Evolutionary conservation across 2,113 vertebrate genomes (phyloP).

Genomic region (Bostrychus sinensis): DNA sequence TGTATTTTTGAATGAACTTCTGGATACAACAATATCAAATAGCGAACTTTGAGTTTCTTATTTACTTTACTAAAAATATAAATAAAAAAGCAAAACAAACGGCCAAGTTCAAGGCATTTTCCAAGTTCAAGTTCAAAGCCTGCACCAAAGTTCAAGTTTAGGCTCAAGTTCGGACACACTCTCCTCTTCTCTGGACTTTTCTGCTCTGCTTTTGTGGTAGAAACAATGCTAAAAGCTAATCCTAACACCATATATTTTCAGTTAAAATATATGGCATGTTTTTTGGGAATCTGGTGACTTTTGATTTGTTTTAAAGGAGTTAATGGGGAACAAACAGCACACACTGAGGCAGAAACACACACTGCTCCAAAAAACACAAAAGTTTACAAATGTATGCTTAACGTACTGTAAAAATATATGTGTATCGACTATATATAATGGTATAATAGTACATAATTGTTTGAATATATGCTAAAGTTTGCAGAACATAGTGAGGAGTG

Average conservation of each 20-base stretch:
- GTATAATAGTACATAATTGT: no score
- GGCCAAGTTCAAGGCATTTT: neutral
- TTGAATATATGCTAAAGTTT: neutral
- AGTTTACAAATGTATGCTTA: no score
- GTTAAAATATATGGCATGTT: neutral
- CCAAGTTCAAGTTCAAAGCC: conserved; percentile 35
- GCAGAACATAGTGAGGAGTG: neutral
- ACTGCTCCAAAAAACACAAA: neutral
- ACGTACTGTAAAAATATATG: no score
- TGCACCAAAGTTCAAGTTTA: conserved; percentile 37
- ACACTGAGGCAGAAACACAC: conserved; percentile 3
- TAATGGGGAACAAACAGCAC: neutral
- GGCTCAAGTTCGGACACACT: neutral
- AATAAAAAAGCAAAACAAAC: neutral
- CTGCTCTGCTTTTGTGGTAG: neutral
- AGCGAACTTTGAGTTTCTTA: neutral
- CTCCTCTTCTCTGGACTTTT: neutral
- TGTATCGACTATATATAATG: no score
- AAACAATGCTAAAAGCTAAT: neutral
- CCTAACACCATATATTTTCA: neutral
- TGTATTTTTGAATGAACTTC: no score
- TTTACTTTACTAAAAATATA: neutral
- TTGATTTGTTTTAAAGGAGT: neutral
- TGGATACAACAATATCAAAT: no score
- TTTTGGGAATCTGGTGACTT: neutral